A percentile compares a stretch with the other conserved stretches of the same genome.
phyloP scores from a whole-genome alignment of 1,140 invertebrate genomes.

The Solen grandis region DNA sequence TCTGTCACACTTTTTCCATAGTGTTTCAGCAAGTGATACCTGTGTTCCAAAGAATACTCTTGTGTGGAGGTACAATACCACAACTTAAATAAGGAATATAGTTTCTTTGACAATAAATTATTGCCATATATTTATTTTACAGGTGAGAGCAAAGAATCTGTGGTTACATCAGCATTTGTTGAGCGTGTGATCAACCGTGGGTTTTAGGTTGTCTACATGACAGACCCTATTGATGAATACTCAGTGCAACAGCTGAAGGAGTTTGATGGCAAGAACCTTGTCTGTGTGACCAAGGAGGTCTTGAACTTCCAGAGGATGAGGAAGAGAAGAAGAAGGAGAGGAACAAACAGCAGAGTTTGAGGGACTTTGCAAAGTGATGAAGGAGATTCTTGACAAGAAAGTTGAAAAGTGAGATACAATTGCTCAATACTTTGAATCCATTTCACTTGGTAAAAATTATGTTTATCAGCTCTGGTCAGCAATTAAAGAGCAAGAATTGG shows the following conservation, averaged over 20 bases:
- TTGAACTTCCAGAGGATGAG: slow-evolving; percentile 93
- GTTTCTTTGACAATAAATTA: no score
- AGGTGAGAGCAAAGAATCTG: slow-evolving; percentile 95
- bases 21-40: no score
- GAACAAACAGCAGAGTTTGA: slow-evolving; percentile 92
- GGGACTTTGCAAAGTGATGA: slow-evolving; percentile 98
- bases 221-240: slow-evolving; percentile 99
- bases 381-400: slow-evolving; percentile 98
- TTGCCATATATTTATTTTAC: slow-evolving; percentile 88
- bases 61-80: no score
- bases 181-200: slow-evolving; percentile 98
- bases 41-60: no score
- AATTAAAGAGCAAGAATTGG: no score
- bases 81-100: no score
- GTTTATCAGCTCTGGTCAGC: no score
- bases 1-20: no score
- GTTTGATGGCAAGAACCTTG: slow-evolving; percentile 97
- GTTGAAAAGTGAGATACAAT: slow-evolving; percentile 90
- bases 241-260: slow-evolving; percentile 99
- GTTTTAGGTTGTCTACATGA: slow-evolving; percentile 99
- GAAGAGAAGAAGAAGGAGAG: slow-evolving; percentile 98
- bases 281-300: slow-evolving; percentile 98
- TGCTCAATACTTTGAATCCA: no score
- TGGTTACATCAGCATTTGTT: slow-evolving; percentile 98
- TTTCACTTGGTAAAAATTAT: no score